These are phyloP conservation scores for Ellobius talpinus DNA, from an alignment of 2,113 vertebrate species.

Conservation along the genomic window DNA sequence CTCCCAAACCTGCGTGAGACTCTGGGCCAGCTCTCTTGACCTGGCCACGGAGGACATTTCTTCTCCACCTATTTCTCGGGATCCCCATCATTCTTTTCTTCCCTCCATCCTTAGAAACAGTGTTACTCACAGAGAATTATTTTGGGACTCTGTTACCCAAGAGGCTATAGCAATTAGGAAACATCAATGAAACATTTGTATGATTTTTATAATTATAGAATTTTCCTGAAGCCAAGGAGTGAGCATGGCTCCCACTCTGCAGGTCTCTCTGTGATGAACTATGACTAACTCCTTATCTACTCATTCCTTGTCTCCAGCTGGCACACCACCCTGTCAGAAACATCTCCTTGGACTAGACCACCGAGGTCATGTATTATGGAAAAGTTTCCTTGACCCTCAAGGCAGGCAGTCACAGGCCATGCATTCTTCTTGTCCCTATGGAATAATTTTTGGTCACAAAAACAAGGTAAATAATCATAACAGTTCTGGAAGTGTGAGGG, in stretches of 20 bases:
- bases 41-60: conserved; percentile 82
- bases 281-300: fast-evolving
- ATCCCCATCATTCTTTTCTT: neutral
- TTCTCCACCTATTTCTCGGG: conserved; percentile 73
- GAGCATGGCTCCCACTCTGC: neutral
- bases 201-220: neutral
- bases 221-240: neutral
- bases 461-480: neutral
- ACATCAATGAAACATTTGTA: neutral
- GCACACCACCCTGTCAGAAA: neutral
- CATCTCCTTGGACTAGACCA: too few species aligned
- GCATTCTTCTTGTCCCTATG: neutral
- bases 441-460: neutral
- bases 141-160: neutral
- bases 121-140: neutral
- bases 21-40: conserved; percentile 84
- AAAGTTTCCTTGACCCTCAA: neutral
- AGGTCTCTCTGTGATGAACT: neutral
- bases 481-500: neutral
- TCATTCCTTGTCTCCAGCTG: neutral
- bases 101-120: neutral
- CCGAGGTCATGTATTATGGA: too few species aligned
- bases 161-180: neutral
- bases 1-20: conserved; percentile 84
- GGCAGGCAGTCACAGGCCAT: neutral